These are phyloP conservation scores for Mythimna ferrago DNA, from an alignment of 2,888 invertebrate species.

Conservation along the genomic window DNA sequence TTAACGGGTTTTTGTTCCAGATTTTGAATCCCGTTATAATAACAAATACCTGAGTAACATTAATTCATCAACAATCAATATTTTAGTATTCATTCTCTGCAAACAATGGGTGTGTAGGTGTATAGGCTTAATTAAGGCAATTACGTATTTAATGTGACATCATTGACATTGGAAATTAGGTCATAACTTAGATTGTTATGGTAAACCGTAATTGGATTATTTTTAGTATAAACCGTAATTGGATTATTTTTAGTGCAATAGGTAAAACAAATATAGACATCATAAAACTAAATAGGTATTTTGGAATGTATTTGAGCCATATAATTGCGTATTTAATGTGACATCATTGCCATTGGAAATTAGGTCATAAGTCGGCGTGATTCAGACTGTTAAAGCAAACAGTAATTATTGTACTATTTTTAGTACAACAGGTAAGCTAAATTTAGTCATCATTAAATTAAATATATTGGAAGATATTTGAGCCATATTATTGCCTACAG, in stretches of 20 bases:
- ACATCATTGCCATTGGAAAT: constrained; percentile 38
- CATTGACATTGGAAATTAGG: constrained; percentile 28
- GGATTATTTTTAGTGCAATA: too few species aligned
- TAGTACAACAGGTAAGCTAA: not conserved
- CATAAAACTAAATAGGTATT: too few species aligned
- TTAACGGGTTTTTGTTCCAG: not conserved
- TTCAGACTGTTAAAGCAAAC: constrained; percentile 14
- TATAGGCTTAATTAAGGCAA: constrained; percentile 26
- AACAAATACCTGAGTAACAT: not conserved
- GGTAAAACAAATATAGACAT: too few species aligned
- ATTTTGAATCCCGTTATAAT: not conserved
- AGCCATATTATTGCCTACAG: too few species aligned
- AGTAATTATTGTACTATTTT: constrained; percentile 10
- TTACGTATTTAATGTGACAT: constrained; percentile 33
- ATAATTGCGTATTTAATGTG: constrained; percentile 24
- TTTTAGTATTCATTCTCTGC: constrained; percentile 8
- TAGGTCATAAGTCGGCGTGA: constrained; percentile 10
- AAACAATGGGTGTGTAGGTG: constrained; percentile 54
- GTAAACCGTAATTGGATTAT: too few species aligned
- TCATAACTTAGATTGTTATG: too few species aligned
- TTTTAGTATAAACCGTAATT: too few species aligned
- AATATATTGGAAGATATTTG: too few species aligned
- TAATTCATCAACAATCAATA: constrained; percentile 21
- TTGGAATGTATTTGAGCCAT: too few species aligned
- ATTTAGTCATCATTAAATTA: not conserved